phyloP scores from a whole-genome alignment of 1,140 invertebrate genomes.

The Rhysida immarginata region DNA sequence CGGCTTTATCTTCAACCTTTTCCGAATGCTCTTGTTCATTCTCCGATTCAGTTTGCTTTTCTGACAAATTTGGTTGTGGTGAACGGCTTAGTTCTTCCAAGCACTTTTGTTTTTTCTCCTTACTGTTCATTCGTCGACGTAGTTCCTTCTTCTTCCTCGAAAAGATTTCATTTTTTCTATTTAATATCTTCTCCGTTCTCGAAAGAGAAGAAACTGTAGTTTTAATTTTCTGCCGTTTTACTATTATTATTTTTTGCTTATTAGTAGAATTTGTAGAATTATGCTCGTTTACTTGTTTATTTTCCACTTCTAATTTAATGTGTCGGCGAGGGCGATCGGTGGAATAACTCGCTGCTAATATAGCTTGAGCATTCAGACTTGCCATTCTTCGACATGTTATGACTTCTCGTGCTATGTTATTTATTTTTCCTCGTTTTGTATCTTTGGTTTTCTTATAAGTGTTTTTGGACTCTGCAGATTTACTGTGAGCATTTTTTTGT shows the following conservation, averaged over 20 bases:
- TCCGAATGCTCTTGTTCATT: background rate
- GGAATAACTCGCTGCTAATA: slow-evolving; percentile 72
- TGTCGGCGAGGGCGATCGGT: slow-evolving; percentile 33
- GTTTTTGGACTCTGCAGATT: background rate
- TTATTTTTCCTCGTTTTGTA: slow-evolving; percentile 17
- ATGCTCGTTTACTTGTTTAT: background rate
- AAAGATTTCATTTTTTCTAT: background rate
- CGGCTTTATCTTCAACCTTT: slow-evolving; percentile 3
- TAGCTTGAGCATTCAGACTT: slow-evolving; percentile 78
- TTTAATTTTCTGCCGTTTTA: background rate
- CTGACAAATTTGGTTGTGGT: background rate
- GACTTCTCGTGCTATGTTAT: slow-evolving; percentile 35
- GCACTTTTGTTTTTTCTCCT: background rate
- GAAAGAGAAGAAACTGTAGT: background rate
- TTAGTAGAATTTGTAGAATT: too few species aligned
- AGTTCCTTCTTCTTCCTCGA: background rate
- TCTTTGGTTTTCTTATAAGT: background rate
- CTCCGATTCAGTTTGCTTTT: background rate
- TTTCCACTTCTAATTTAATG: background rate
- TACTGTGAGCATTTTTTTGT: background rate
- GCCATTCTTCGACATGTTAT: slow-evolving; percentile 81
- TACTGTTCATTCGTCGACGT: background rate
- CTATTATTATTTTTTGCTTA: background rate
- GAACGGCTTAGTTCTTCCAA: background rate
- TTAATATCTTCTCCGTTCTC: too few species aligned